Evolutionary conservation across 2,113 vertebrate species (phyloP), one percentile per base, ranked within the genome.

Genomic region (Vulpes lagopus): DNA sequence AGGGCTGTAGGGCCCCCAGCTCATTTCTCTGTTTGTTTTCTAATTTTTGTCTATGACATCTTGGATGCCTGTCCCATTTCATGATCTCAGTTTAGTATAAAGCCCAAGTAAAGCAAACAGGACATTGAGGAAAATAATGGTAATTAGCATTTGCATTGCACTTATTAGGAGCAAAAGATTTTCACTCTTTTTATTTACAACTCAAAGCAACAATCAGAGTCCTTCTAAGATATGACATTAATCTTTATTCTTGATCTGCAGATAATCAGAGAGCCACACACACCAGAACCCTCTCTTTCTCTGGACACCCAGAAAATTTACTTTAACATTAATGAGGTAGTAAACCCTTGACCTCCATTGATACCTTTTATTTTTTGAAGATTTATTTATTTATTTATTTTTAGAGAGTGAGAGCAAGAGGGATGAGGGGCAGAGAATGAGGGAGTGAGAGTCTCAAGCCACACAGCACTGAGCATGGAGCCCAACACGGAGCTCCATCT

Each of bases 281-380:
- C 11, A n/a, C 2, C 0, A 1, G 5, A 73, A n/a, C 3, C 11
- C 5, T 32, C 11, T n/a, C 20, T 35, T 16, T 53, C 60, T 62
- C 59, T 71, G 19, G 59, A 53, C 5, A 65, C 15, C 14, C 35
- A 89, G 12, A 9, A 49, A 64, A 96, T 32, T 14, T 38, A 2
- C 11, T 59, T 64, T 85, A 12, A 65, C 20, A 32, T 79, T 25
- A 79, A 1, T 8, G 12, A 7, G 32, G 38, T 11, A 30, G 25
- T 25, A 82, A 64, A 25, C 6, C 25, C 12, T 57, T 73, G 11
- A 49, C 6, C 38, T 43, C 60, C 65, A 22, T 2, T 11, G 30
- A 4, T 19, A 53, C 5, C 19, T 35, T 38, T n/a, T 69, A 17
- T 69, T 35, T n/a, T n/a, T 16, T 3, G 55, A 64, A 64, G 10